These are phyloP conservation scores for Heliornis fulica DNA, from an alignment of 2,113 vertebrate genomes.

Conservation along the genomic window DNA sequence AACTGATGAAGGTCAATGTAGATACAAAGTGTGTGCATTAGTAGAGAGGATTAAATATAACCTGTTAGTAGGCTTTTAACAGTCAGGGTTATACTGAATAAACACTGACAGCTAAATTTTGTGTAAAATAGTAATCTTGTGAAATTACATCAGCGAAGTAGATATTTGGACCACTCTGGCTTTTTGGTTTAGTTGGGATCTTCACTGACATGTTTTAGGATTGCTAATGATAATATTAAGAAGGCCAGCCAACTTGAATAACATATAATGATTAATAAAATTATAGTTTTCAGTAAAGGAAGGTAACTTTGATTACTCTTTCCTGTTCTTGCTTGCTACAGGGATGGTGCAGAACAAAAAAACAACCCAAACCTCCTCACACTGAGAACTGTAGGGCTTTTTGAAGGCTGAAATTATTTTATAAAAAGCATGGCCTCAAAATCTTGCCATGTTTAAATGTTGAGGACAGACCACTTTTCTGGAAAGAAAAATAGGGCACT, in stretches of 20 bases:
- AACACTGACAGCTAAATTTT: neutral
- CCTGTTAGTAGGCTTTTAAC: neutral
- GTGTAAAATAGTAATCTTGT: neutral
- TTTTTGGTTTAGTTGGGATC: neutral
- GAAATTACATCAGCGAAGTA: neutral
- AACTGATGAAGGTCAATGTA: neutral
- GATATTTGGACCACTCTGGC: neutral
- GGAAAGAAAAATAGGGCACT: neutral
- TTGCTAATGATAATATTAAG: neutral
- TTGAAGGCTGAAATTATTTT: neutral
- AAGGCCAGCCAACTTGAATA: neutral
- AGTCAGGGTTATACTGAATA: neutral
- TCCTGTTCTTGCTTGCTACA: neutral
- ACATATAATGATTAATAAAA: neutral
- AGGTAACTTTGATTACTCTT: neutral
- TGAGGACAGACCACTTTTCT: neutral
- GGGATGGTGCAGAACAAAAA: neutral
- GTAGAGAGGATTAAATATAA: neutral
- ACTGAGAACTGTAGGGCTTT: neutral
- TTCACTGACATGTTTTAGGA: neutral
- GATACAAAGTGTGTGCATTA: neutral
- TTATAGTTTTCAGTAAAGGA: neutral
- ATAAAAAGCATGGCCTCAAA: neutral
- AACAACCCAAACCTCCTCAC: neutral
- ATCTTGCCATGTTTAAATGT: neutral